Conservation (phyloP, 1,140 invertebrate genomes). For the Drosophila obscura region DNA sequence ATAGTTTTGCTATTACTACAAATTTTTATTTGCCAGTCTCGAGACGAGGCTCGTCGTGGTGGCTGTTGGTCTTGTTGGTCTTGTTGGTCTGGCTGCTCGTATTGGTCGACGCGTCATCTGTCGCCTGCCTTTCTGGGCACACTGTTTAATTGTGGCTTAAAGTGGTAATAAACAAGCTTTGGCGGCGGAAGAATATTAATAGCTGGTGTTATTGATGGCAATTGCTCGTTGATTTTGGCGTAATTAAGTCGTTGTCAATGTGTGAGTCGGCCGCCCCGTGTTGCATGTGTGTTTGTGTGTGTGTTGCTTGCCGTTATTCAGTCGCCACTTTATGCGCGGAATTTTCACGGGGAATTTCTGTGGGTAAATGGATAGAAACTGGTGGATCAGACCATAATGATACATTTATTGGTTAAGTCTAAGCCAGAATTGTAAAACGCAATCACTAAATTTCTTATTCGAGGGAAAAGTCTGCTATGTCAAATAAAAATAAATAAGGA, state of each 20-base stretch:
- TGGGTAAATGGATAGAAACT: background rate
- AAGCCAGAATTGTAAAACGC: no score
- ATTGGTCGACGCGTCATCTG: constrained; percentile 59
- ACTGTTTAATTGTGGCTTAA: constrained; percentile 78
- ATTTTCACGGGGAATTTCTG: constrained; percentile 45
- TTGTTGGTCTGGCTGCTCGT: background rate
- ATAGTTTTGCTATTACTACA: constrained; percentile 83
- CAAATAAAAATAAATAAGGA: background rate
- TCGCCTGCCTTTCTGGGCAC: constrained; percentile 39
- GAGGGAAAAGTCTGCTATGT: background rate
- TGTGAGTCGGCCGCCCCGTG: constrained; percentile 12
- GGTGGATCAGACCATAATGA: background rate
- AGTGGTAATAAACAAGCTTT: constrained; percentile 78
- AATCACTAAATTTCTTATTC: background rate
- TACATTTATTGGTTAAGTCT: constrained; percentile 1
- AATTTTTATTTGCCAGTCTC: constrained; percentile 77
- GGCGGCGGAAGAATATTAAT: constrained; percentile 78
- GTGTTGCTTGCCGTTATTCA: constrained; percentile 14
- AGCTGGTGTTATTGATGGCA: constrained; percentile 83
- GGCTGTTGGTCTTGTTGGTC: constrained; percentile 14
- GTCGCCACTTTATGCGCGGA: constrained; percentile 58
- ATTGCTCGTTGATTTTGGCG: constrained; percentile 83
- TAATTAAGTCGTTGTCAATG: constrained; percentile 80
- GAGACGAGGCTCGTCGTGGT: constrained; percentile 18
- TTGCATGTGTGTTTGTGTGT: constrained; percentile 1